These are phyloP conservation scores for Lepetodrilus schrolli DNA, from an alignment of 2,888 invertebrate species.

Conservation along the genomic window DNA sequence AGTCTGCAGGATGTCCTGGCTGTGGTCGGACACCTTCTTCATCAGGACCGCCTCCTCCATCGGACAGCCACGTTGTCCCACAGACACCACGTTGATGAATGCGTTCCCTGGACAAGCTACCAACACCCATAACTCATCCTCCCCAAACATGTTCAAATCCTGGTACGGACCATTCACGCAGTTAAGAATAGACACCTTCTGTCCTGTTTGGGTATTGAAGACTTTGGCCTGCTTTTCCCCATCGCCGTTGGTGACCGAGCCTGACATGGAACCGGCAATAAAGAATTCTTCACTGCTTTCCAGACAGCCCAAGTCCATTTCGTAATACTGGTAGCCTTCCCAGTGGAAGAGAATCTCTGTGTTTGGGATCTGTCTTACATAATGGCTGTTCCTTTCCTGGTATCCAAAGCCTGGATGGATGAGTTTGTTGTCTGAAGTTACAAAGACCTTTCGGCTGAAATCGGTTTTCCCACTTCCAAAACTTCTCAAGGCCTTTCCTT, in stretches of 20 bases:
- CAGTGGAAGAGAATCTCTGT: constrained; percentile 38
- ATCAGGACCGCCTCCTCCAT: constrained; percentile 41
- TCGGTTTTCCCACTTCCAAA: background rate
- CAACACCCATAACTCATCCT: constrained; percentile 32
- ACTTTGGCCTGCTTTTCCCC: constrained; percentile 43
- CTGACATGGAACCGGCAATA: constrained; percentile 37
- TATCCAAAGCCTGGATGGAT: constrained; percentile 9
- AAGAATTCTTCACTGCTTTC: constrained; percentile 50
- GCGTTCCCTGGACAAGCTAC: background rate
- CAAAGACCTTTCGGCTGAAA: background rate
- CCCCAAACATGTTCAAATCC: constrained; percentile 44
- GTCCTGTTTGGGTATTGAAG: constrained; percentile 37
- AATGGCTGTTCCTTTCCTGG: background rate
- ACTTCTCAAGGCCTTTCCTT: background rate
- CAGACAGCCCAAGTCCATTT: constrained; percentile 35
- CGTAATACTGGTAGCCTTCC: constrained; percentile 37
- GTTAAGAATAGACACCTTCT: constrained; percentile 37
- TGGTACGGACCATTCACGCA: constrained; percentile 35
- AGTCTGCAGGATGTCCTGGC: constrained; percentile 42
- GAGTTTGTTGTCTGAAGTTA: background rate
- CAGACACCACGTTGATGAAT: background rate
- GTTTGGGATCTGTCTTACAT: constrained; percentile 31
- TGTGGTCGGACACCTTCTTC: constrained; percentile 46
- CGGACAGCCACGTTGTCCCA: constrained; percentile 18
- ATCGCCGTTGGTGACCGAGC: constrained; percentile 35